Percentiles rank a stretch among this genome's conserved stretches.
Conservation (phyloP, 2,888 invertebrate genomes). For the Hydrotaea cyrtoneurina region DNA sequence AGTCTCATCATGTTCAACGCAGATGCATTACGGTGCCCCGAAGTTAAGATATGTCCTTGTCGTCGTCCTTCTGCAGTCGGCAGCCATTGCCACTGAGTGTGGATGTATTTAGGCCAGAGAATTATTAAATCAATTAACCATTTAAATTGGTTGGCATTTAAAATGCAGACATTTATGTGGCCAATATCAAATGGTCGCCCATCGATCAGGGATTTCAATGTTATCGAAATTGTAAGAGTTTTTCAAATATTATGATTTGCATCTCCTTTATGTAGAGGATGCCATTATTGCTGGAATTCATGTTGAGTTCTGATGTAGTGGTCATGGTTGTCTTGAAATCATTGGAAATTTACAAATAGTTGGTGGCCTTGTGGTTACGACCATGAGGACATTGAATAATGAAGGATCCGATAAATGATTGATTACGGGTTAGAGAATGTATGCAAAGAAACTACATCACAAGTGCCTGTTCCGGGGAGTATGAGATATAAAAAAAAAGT, state of each 20-base stretch:
- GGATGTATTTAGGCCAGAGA: slow-evolving; percentile 37
- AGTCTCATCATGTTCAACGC: not conserved
- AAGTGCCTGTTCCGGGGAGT: too few species aligned
- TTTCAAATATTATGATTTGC: not conserved
- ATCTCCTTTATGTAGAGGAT: not conserved
- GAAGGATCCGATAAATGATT: not conserved
- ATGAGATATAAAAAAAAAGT: too few species aligned
- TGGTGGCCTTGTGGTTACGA: not conserved
- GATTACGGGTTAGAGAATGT: not conserved
- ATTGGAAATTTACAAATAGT: too few species aligned
- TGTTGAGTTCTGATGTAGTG: not conserved
- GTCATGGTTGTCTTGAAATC: not conserved
- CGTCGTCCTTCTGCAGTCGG: not conserved
- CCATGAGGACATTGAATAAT: not conserved
- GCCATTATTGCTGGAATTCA: not conserved
- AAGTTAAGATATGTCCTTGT: not conserved
- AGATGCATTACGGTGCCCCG: not conserved
- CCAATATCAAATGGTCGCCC: not conserved
- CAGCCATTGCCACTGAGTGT: not conserved
- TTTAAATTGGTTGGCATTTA: slow-evolving; percentile 53
- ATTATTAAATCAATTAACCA: slow-evolving; percentile 55
- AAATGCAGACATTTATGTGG: slow-evolving; percentile 46
- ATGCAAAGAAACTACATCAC: too few species aligned
- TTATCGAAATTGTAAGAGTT: not conserved
- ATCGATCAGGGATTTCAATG: not conserved